Percentiles rank a stretch among this genome's conserved stretches.
These are phyloP conservation scores for Taurulus bubalis DNA, from an alignment of 2,113 vertebrate genomes.

Conservation along the genomic window DNA sequence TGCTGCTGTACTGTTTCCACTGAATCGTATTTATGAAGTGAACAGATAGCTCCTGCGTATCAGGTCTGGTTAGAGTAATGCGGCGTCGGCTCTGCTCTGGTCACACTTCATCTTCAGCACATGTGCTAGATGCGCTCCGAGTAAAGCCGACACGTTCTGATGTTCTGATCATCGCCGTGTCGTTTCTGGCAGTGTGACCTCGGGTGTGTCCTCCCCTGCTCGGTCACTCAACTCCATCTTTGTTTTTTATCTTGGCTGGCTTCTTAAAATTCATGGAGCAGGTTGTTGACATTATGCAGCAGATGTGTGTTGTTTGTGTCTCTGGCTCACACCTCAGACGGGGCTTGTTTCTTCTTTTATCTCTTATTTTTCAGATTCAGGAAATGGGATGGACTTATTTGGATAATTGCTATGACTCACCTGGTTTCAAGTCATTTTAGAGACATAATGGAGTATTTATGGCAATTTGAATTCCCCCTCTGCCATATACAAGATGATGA, in stretches of 20 bases:
- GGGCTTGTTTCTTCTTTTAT: neutral
- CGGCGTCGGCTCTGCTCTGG: neutral
- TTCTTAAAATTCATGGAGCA: constrained; percentile 26
- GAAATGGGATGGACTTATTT: constrained; percentile 30
- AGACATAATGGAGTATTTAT: constrained; percentile 57
- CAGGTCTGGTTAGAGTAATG: constrained; percentile 37
- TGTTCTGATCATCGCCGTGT: constrained; percentile 21
- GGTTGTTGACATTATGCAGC: constrained; percentile 25
- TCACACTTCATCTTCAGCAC: constrained; percentile 49
- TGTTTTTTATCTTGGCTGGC: constrained; percentile 12
- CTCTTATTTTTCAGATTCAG: constrained; percentile 33
- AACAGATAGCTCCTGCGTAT: constrained; percentile 21
- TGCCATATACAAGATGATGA: constrained; percentile 56
- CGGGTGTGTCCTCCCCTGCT: constrained; percentile 4
- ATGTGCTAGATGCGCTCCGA: constrained; percentile 45
- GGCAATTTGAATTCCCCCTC: constrained; percentile 48
- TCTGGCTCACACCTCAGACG: constrained; percentile 24
- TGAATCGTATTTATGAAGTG: constrained; percentile 23
- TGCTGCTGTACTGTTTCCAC: constrained; percentile 7
- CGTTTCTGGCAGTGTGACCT: constrained; percentile 42
- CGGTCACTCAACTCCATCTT: neutral
- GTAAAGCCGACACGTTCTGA: constrained; percentile 53
- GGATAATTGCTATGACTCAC: constrained; percentile 33
- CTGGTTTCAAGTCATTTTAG: constrained; percentile 42
- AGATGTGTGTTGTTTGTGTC: constrained; percentile 1